Evolutionary conservation across 2,797 vertebrate species (phyloP), one percentile per base, ranked within the genome.

Genomic region (Enteromius paludinosus): DNA sequence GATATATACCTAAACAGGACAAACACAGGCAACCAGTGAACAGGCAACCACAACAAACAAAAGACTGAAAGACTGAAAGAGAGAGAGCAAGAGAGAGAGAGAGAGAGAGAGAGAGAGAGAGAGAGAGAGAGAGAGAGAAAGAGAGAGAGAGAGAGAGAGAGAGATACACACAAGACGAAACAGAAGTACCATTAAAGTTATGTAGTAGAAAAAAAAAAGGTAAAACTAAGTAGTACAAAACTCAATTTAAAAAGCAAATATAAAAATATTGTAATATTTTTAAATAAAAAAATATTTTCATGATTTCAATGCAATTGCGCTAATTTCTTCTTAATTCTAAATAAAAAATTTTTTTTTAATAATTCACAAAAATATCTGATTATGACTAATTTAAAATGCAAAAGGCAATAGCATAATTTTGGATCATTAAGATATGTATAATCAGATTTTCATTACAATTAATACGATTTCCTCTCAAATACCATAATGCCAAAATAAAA

Each of bases 41-140:
- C 64, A 52, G 47, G 38, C 47, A 82, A 78, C 47, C 47, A 81
- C 66, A 79, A 74, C 69, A 62, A 78, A 74, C 70, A 78, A 78
- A 72, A 82, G 65, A 49, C 25, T 66, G 56, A 73, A 30, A 68
- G 23, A 66, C 1, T 47, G 38, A 45, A 4, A 79, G 20, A 38
- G 23, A 20, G 87, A 33, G 38, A 62, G n/a, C 81, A 74, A 87
- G 84, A 85, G 78, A 87, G 61, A 79, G 35, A 30, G 20, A 83
- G 56, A 71, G 4, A 49, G n/a, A 64, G 25, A 72, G 18, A 83
- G n/a, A 59, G 18, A n/a, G 78, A 87, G 49, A 79, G 35, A 30
- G 20, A 83, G 56, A 65, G 14, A 54, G 30, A 62, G 38, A 45
- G 3, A 79, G 20, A 38, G 23, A 20, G 87, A 33, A 76, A 87